A percentile compares a stretch with the other conserved stretches of the same genome.
Conservation (phyloP, 2,113 vertebrate genomes). For the Atrichornis clamosus region DNA sequence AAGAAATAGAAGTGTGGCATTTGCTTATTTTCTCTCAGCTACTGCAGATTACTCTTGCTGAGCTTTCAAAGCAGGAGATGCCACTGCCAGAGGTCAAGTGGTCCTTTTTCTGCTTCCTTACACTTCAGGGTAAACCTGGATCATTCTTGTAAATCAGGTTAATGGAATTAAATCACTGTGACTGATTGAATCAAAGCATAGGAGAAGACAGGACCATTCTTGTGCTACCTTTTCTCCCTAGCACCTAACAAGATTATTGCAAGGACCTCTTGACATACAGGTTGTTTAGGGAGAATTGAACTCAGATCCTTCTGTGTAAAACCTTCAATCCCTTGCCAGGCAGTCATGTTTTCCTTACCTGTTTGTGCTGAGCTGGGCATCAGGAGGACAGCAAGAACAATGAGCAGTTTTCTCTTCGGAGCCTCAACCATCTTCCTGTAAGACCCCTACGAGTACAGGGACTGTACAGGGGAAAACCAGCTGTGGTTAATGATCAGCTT, state of each 20-base stretch:
- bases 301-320: not conserved
- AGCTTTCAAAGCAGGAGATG: not conserved
- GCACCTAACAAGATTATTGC: not conserved
- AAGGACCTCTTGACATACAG: not conserved
- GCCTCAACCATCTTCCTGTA: not conserved
- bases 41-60: not conserved
- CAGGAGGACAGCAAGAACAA: not conserved
- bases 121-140: not conserved
- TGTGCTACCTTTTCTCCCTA: not conserved
- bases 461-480: not conserved
- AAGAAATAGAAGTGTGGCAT: not conserved
- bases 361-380: not conserved
- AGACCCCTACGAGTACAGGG: not conserved
- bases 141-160: not conserved
- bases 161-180: not conserved
- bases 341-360: slow-evolving; percentile 37
- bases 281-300: not conserved
- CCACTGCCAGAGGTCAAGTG: not conserved
- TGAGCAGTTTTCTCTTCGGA: not conserved
- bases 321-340: not conserved
- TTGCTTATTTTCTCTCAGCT: not conserved
- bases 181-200: not conserved
- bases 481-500: not conserved
- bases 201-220: not conserved
- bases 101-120: not conserved